A percentile compares a stretch with the other conserved stretches of the same genome.
Evolutionary conservation across 1,140 invertebrate species (phyloP).

Genomic region (Drosophila varians): DNA sequence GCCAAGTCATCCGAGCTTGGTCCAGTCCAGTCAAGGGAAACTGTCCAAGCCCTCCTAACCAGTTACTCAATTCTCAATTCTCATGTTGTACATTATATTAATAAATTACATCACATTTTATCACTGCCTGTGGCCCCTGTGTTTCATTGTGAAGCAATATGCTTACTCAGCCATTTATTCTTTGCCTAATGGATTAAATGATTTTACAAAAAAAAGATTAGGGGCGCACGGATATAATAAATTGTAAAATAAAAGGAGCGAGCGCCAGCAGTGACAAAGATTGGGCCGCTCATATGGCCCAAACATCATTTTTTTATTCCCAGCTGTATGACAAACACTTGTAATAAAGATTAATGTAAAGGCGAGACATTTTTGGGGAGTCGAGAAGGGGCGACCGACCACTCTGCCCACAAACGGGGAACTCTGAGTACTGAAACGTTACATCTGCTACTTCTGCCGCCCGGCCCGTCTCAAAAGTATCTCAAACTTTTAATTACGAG

Average conservation of each 20-base stretch:
- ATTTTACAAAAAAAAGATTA: conserved; percentile 67
- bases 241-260: conserved; percentile 74
- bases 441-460: conserved; percentile 41
- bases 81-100: conserved; percentile 68
- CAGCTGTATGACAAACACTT: conserved; percentile 73
- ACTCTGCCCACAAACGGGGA: conserved; percentile 60
- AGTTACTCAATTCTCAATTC: conserved; percentile 9
- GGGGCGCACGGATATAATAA: conserved; percentile 68
- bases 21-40: conserved; percentile 6
- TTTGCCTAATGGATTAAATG: conserved; percentile 82
- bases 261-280: conserved; percentile 71
- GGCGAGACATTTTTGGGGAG: conserved; percentile 16
- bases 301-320: conserved; percentile 36
- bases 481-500: conserved; percentile 79
- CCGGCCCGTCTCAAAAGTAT: conserved; percentile 68
- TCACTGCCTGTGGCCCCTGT: conserved; percentile 66
- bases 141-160: conserved; percentile 78
- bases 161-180: conserved; percentile 81
- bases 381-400: background rate
- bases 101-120: conserved; percentile 78
- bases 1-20: conserved; percentile 57
- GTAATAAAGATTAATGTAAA: conserved; percentile 78
- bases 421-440: conserved; percentile 16
- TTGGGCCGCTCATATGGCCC: conserved; percentile 42
- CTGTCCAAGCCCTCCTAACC: conserved; percentile 9